Evolutionary conservation across 2,113 vertebrate genomes (phyloP), one percentile per base, ranked within the genome.

Genomic region (Ciconia boyciana): DNA sequence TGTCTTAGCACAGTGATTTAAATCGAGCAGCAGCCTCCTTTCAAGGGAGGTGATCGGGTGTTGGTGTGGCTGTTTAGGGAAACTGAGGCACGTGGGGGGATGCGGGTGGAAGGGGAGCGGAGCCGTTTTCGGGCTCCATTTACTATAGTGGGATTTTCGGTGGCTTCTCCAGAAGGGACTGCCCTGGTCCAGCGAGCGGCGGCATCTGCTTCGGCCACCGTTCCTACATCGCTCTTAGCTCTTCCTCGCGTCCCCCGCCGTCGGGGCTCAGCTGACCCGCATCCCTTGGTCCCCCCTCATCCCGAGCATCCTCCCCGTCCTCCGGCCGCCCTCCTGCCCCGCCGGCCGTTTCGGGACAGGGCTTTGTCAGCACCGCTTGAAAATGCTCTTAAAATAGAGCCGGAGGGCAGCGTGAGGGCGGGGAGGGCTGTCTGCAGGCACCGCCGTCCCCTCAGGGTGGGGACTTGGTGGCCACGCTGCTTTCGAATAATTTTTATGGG

Each of bases 1-100:
- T 60, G 1, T 44, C 11, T 6, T 1, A 6, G 16, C 3, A 1
- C 5, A 1, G 5, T 0, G 57, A 28, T 80, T 65, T 57, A 69
- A 82, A 69, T 25, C 54, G 62, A 34, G 25, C 88, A 41, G 34
- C 78, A 44, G 31, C 34, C 65, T 13, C n/a, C 16, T 54, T 17
- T 24, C 20, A 7, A 13, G 48, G 49, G 36, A n/a, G 26, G 16
- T 10, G 28, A 7, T 3, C 0, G 1, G 26, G 46, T 34, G 49
- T 5, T 49, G 85, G 11, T 2, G 16, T 20, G 34, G 43, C 36
- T 62, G 4, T 43, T 44, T 19, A 15, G 76, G 65, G 75, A 95
- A 93, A 86, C 75, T 44, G 95, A 93, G 90, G 75, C 74, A 72
- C 3, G 0, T 0, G 0, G 25, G 9, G 31, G 7, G 39, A 9